These are phyloP conservation scores for Nanorana parkeri DNA, from an alignment of 2,113 vertebrate species.

Conservation along the genomic window DNA sequence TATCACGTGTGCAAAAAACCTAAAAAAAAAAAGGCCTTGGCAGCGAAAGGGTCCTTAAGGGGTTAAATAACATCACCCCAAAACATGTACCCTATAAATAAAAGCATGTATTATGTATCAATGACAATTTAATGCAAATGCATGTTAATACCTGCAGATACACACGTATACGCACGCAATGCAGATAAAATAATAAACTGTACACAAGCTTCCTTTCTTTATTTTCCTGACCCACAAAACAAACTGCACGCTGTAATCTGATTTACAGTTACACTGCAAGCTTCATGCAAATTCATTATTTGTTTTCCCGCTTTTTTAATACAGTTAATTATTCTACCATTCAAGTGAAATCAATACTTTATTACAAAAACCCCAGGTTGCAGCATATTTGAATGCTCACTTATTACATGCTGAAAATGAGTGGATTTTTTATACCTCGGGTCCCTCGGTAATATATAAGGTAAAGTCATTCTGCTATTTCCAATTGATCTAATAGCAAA, in stretches of 20 bases:
- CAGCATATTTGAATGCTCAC: conserved; percentile 16
- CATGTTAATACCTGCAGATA: too few relatives aligned
- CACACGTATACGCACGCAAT: too few relatives aligned
- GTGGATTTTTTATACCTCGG: background rate
- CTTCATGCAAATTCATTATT: conserved; percentile 25
- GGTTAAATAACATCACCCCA: too few relatives aligned
- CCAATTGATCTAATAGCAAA: conserved; percentile 38
- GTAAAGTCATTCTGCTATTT: conserved; percentile 39
- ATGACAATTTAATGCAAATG: too few relatives aligned
- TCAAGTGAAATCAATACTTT: conserved; percentile 47
- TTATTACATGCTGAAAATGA: conserved; percentile 37
- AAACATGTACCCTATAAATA: too few relatives aligned
- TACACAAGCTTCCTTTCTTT: background rate
- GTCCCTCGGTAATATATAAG: conserved; percentile 26
- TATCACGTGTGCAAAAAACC: too few relatives aligned
- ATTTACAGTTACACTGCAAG: conserved; percentile 1
- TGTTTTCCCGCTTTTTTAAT: conserved; percentile 6
- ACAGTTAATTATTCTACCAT: conserved; percentile 34
- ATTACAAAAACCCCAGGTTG: conserved; percentile 33
- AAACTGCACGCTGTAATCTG: conserved; percentile 1
- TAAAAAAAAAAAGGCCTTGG: too few relatives aligned
- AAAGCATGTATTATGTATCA: too few relatives aligned
- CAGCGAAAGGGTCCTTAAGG: too few relatives aligned
- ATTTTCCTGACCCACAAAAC: background rate
- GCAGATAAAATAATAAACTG: too few relatives aligned